Percentiles rank a stretch among this genome's conserved stretches.
Conservation (phyloP, 2,888 invertebrate genomes). For the Amiota mariae region DNA sequence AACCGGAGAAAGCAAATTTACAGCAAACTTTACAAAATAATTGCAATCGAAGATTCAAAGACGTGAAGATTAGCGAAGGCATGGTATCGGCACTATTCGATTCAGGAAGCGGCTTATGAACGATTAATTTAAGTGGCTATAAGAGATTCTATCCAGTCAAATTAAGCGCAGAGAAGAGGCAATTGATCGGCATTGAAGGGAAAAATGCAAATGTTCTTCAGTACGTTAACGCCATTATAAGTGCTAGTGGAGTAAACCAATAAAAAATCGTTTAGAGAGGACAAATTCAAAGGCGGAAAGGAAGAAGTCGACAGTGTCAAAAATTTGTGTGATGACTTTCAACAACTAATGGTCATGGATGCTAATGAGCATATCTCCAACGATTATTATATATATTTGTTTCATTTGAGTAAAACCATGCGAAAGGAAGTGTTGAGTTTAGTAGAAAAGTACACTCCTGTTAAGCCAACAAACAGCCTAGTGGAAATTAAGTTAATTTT, state of each 20-base stretch:
- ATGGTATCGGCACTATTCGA: background rate
- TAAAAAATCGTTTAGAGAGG: no score
- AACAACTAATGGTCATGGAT: background rate
- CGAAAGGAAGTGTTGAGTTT: background rate
- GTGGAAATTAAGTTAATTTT: background rate
- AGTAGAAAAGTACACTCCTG: no score
- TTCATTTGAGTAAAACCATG: slow-evolving; percentile 1
- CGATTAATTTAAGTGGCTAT: background rate
- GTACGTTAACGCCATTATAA: no score
- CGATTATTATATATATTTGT: background rate
- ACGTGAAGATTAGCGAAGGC: background rate
- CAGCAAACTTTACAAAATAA: background rate
- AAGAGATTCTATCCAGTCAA: background rate
- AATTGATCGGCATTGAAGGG: no score
- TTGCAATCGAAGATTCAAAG: background rate
- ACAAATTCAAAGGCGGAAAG: background rate
- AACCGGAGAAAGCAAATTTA: background rate
- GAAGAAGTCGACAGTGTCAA: background rate
- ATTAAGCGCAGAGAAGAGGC: background rate
- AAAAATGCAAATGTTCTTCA: background rate
- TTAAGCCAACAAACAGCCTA: background rate
- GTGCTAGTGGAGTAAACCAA: no score
- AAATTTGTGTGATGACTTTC: background rate
- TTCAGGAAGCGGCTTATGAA: background rate
- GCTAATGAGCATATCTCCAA: background rate